Percentiles rank a stretch among this genome's conserved stretches.
Evolutionary conservation across 2,888 invertebrate genomes (phyloP).

Genomic region (Xestia c-nigrum): DNA sequence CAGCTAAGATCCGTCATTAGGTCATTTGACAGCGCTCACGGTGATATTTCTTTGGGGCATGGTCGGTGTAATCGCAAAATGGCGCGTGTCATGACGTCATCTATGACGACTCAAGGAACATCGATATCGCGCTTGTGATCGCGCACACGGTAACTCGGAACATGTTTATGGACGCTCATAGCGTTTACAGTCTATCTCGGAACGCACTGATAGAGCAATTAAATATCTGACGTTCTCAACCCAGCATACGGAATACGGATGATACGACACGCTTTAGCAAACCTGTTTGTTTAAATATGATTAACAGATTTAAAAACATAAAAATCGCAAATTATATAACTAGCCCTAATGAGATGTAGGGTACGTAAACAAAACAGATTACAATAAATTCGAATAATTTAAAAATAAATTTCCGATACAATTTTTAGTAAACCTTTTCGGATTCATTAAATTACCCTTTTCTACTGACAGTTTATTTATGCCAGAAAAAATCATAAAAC

Average conservation of each 20-base stretch:
- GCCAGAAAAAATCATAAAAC: constrained; percentile 7
- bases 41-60: too few relatives aligned
- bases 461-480: constrained; percentile 15
- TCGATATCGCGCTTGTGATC: too few relatives aligned
- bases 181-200: too few relatives aligned
- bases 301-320: background rate
- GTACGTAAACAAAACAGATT: too few relatives aligned
- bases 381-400: background rate
- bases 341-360: background rate
- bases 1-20: too few relatives aligned
- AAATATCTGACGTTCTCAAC: background rate
- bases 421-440: background rate
- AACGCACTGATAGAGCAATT: background rate
- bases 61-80: too few relatives aligned
- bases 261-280: background rate
- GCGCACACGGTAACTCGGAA: too few relatives aligned
- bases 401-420: background rate
- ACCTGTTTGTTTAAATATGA: background rate
- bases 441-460: background rate
- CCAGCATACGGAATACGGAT: background rate
- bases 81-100: too few relatives aligned
- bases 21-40: too few relatives aligned
- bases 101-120: too few relatives aligned
- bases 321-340: background rate
- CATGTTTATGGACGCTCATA: too few relatives aligned